Percentiles rank a stretch among this genome's conserved stretches.
These are phyloP conservation scores for Anser brachyrhynchus DNA, from an alignment of 2,113 vertebrate genomes.

Conservation along the genomic window DNA sequence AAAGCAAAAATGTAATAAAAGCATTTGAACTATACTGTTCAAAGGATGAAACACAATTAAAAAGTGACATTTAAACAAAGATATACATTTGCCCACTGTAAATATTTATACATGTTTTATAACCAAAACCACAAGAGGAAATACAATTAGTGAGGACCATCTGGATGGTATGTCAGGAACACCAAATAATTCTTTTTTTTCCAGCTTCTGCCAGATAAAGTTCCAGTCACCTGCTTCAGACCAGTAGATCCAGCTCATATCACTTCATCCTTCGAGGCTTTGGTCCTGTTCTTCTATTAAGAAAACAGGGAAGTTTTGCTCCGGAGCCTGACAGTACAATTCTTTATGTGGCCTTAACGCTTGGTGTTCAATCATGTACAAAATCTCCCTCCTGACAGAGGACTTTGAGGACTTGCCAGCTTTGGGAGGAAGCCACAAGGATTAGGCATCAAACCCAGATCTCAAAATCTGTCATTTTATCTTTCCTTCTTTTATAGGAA, in stretches of 20 bases:
- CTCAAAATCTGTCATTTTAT: not conserved
- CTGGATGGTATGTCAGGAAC: not conserved
- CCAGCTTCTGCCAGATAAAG: not conserved
- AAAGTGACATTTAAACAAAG: not conserved
- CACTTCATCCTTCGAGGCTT: not conserved
- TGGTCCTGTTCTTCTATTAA: not conserved
- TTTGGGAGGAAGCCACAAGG: not conserved
- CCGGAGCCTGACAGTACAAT: not conserved
- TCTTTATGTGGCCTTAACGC: not conserved
- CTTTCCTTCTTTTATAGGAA: not conserved
- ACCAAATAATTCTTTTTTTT: not conserved
- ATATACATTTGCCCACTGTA: not conserved
- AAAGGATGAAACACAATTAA: not conserved
- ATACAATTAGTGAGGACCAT: not conserved
- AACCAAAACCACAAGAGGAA: not conserved
- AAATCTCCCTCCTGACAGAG: not conserved
- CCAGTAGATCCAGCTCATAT: not conserved
- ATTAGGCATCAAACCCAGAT: not conserved
- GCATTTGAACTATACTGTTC: not conserved
- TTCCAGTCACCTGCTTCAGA: not conserved
- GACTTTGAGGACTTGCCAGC: not conserved
- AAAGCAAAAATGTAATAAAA: not conserved
- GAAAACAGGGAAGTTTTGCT: not conserved
- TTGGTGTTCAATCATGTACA: not conserved
- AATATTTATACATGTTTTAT: slow-evolving; percentile 34